phyloP scores from a whole-genome alignment of 2,797 vertebrate genomes.

The Mormyrus proboscirostris region DNA sequence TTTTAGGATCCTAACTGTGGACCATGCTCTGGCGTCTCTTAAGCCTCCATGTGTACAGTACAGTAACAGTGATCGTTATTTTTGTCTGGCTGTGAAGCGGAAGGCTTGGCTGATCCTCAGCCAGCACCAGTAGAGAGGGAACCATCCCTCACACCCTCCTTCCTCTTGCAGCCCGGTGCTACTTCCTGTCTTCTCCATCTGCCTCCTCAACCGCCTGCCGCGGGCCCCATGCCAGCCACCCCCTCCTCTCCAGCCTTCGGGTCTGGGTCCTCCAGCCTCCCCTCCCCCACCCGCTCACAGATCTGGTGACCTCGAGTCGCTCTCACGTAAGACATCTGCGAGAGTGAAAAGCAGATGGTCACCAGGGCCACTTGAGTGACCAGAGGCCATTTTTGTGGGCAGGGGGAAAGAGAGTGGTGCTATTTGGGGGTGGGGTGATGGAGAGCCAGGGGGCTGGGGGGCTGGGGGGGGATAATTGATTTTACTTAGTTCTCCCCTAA shows the following conservation, averaged over 20 bases:
- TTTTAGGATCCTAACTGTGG: background rate
- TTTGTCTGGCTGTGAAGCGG: background rate
- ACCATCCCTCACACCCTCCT: background rate
- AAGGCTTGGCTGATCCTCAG: background rate
- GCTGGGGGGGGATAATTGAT: constrained; percentile 48
- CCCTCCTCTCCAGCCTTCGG: background rate
- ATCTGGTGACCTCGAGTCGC: constrained; percentile 40
- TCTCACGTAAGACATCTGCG: constrained; percentile 57
- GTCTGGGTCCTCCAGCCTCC: background rate
- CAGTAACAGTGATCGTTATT: background rate
- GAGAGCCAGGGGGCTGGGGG: background rate
- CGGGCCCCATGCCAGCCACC: constrained; percentile 1
- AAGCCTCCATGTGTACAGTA: background rate
- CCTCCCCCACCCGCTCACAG: constrained; percentile 23
- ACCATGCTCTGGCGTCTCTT: background rate
- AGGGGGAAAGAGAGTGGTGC: constrained; percentile 21
- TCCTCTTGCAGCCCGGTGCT: constrained; percentile 42
- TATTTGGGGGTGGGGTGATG: background rate
- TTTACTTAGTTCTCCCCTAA: constrained; percentile 43
- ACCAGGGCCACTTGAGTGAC: constrained; percentile 41
- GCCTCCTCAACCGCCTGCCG: constrained; percentile 36
- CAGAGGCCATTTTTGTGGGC: constrained; percentile 40
- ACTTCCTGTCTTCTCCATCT: constrained; percentile 57
- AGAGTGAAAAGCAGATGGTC: constrained; percentile 57
- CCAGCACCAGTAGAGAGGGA: background rate